Conservation (phyloP, 2,888 invertebrate species). For the Cryptosula pallasiana region DNA sequence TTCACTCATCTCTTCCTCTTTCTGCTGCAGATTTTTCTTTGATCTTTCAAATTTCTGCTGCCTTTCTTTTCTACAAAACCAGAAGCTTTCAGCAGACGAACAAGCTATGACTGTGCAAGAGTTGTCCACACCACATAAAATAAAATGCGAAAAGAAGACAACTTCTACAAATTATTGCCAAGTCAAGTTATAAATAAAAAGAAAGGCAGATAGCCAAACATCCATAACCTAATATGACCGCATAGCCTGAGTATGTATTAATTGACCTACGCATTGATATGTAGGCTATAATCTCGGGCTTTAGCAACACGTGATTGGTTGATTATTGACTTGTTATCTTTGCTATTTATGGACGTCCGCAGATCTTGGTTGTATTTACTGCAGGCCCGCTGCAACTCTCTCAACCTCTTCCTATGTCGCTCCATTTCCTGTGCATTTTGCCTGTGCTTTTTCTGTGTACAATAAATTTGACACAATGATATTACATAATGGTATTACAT, state of each 20-base stretch:
- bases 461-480: too few species aligned
- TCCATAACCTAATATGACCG: neutral
- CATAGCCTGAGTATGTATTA: too few species aligned
- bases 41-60: slow-evolving; percentile 36
- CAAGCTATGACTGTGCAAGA: too few species aligned
- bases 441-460: slow-evolving; percentile 3
- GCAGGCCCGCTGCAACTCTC: neutral
- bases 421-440: neutral
- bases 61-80: slow-evolving; percentile 39
- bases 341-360: neutral
- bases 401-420: neutral
- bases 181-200: neutral
- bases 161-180: neutral
- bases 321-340: neutral
- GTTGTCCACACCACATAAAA: too few species aligned
- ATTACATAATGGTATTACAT: too few species aligned
- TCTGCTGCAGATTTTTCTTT: slow-evolving; percentile 34
- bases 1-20: slow-evolving; percentile 41
- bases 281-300: neutral
- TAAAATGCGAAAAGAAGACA: too few species aligned
- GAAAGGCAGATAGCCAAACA: neutral
- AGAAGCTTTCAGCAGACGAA: too few species aligned
- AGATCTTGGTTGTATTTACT: slow-evolving; percentile 1
- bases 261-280: slow-evolving; percentile 8
- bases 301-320: neutral